Conservation (phyloP, 2,888 invertebrate genomes). For the Apotomis capreana region DNA sequence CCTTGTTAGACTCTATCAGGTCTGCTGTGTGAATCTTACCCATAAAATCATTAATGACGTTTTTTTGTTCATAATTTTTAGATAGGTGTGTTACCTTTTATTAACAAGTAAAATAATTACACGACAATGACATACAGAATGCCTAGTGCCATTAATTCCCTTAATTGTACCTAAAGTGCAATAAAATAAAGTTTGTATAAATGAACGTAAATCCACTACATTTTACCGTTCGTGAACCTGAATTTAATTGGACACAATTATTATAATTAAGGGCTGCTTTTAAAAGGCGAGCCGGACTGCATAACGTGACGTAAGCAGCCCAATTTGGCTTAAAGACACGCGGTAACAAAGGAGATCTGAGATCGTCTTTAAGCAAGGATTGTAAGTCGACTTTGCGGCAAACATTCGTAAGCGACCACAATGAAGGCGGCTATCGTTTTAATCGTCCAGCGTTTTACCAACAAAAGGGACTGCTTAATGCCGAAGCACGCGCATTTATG, state of each 20-base stretch:
- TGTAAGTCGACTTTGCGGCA: conserved; percentile 51
- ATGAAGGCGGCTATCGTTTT: conserved; percentile 60
- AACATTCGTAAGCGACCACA: conserved; percentile 63
- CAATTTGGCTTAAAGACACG: conserved; percentile 33
- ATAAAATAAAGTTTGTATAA: neutral
- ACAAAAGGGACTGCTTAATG: conserved; percentile 80
- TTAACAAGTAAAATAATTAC: no score
- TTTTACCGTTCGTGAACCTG: neutral
- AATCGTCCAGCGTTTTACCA: conserved; percentile 68
- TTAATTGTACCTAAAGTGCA: neutral
- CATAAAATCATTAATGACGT: no score
- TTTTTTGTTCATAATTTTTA: no score
- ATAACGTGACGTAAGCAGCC: conserved; percentile 30
- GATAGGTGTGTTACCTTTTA: no score
- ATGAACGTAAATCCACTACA: neutral
- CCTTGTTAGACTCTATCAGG: no score
- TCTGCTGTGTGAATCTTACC: no score
- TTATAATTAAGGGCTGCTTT: conserved; percentile 3
- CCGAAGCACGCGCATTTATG: conserved; percentile 71
- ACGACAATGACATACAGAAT: neutral
- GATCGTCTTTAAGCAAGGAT: conserved; percentile 45
- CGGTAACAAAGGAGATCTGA: conserved; percentile 42
- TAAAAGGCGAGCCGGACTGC: conserved; percentile 6
- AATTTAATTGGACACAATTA: conserved; percentile 5
- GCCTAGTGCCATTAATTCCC: neutral